Conservation (phyloP, 2,113 vertebrate species). For the Chloropsis cyanopogon region DNA sequence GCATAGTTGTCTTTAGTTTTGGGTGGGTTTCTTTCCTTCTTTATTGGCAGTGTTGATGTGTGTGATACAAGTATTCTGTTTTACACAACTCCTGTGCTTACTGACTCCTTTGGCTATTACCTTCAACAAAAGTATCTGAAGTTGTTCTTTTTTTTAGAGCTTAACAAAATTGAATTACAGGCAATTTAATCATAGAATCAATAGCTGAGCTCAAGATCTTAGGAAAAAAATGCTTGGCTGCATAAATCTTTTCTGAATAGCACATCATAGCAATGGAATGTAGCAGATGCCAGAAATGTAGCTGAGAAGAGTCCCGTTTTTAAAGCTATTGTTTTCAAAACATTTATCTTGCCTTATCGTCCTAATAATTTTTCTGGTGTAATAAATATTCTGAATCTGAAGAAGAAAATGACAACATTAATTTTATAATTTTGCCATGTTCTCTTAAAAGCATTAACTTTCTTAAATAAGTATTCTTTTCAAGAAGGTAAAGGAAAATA, state of each 20-base stretch:
- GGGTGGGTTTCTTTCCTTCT: neutral
- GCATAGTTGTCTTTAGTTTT: neutral
- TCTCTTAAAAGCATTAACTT: neutral
- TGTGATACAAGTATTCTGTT: accelerated
- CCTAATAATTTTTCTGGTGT: neutral
- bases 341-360: neutral
- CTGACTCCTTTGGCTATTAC: neutral
- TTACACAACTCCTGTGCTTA: neutral
- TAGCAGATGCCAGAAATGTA: neutral
- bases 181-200: neutral
- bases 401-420: neutral
- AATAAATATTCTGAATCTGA: neutral
- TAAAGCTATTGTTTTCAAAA: neutral
- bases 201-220: neutral
- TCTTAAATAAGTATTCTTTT: neutral
- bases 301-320: neutral
- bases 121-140: neutral
- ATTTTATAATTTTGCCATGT: neutral
- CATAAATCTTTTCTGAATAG: neutral
- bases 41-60: neutral
- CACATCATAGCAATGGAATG: neutral
- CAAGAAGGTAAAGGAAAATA: neutral
- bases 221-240: neutral
- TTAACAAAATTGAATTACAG: neutral
- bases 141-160: neutral